Conservation (phyloP, 2,888 invertebrate species). For the Xanthia icteritia region DNA sequence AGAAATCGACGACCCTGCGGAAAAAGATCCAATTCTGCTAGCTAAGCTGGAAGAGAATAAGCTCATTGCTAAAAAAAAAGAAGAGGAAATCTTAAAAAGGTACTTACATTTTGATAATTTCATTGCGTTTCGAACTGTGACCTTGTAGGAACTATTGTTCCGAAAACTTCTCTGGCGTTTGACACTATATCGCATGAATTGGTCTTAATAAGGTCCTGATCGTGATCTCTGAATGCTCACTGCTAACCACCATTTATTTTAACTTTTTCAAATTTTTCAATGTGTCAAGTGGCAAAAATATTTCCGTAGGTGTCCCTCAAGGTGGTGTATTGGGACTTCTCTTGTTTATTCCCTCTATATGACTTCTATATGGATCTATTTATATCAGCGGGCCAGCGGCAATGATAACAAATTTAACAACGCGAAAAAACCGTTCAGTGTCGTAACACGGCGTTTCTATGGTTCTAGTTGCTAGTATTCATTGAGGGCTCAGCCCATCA, state of each 20-base stretch:
- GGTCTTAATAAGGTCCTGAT: background rate
- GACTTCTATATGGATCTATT: background rate
- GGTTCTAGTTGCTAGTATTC: background rate
- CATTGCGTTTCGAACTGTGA: background rate
- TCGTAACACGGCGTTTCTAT: background rate
- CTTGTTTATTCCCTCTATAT: background rate
- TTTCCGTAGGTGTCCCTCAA: background rate
- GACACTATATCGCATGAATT: background rate
- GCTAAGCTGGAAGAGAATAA: slow-evolving; percentile 89
- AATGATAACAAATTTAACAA: background rate
- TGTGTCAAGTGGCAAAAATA: background rate
- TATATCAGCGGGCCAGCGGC: background rate
- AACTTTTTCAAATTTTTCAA: background rate
- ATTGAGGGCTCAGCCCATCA: background rate
- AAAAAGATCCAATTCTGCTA: slow-evolving; percentile 86
- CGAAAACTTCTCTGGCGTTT: background rate
- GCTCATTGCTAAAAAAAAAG: slow-evolving; percentile 72
- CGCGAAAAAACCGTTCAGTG: background rate
- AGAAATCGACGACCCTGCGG: slow-evolving; percentile 89
- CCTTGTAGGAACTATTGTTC: background rate
- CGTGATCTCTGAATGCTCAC: background rate
- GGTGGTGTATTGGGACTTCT: background rate
- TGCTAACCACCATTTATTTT: background rate
- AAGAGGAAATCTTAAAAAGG: slow-evolving; percentile 69
- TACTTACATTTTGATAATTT: background rate